A percentile compares a stretch with the other conserved stretches of the same genome.
phyloP scores from a whole-genome alignment of 2,113 vertebrate species.

The Dasyurus viverrinus region DNA sequence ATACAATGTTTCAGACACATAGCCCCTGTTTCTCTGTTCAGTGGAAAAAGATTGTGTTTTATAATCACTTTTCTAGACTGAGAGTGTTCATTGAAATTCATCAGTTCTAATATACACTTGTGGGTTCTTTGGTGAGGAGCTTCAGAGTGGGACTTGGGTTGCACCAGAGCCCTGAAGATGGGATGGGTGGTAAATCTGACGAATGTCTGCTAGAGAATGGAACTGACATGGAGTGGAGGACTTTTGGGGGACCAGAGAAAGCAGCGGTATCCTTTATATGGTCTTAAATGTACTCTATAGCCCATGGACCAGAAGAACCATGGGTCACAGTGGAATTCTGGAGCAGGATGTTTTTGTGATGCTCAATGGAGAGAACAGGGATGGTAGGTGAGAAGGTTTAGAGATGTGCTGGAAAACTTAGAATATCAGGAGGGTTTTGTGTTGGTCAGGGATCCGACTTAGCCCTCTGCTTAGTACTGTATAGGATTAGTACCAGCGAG shows the following conservation, averaged over 20 bases:
- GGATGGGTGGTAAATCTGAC: not conserved
- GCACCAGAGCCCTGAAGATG: not conserved
- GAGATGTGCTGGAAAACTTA: not conserved
- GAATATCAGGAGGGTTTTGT: not conserved
- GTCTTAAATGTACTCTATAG: not conserved
- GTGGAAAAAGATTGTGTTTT: not conserved
- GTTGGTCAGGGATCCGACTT: not conserved
- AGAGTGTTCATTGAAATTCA: not conserved
- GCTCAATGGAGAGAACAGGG: not conserved
- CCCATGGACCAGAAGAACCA: not conserved
- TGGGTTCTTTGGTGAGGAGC: not conserved
- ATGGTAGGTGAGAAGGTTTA: not conserved
- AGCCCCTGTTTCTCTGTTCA: not conserved
- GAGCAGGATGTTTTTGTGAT: not conserved
- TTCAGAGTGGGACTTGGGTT: not conserved
- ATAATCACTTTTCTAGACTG: not conserved
- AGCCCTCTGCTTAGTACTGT: not conserved
- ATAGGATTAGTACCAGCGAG: not conserved
- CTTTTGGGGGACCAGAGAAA: not conserved
- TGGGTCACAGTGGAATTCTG: not conserved
- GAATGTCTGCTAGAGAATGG: not conserved
- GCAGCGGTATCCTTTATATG: not conserved
- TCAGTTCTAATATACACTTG: not conserved
- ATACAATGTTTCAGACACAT: not conserved
- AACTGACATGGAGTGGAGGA: not conserved